These are phyloP conservation scores for Thaumetopoea pityocampa DNA, from an alignment of 1,140 invertebrate species.

Conservation along the genomic window DNA sequence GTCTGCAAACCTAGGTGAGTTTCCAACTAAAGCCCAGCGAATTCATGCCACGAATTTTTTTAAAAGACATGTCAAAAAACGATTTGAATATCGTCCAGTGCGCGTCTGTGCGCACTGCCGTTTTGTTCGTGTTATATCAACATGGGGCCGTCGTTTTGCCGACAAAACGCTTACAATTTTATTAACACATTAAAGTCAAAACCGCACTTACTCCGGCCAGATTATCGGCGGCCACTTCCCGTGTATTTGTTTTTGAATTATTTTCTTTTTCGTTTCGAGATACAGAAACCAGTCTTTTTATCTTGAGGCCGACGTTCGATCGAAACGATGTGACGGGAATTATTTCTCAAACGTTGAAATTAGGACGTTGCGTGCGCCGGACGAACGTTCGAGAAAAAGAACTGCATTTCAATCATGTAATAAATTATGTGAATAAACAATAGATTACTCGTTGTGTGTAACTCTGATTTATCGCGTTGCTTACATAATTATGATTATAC, in stretches of 20 bases:
- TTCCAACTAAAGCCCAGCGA: slow-evolving; percentile 2
- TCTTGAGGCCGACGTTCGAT: slow-evolving; percentile 40
- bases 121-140: slow-evolving; percentile 10
- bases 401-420: slow-evolving; percentile 1
- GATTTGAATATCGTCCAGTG: slow-evolving; percentile 16
- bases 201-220: slow-evolving; percentile 64
- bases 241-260: slow-evolving; percentile 51
- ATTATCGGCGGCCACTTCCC: slow-evolving; percentile 66
- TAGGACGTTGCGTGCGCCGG: slow-evolving; percentile 28
- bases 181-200: slow-evolving; percentile 74
- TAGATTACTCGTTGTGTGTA: no score
- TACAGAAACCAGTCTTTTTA: slow-evolving; percentile 68
- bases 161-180: slow-evolving; percentile 72
- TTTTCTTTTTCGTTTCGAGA: slow-evolving; percentile 51
- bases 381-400: slow-evolving; percentile 1
- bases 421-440: no score
- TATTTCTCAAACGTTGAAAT: slow-evolving; percentile 41
- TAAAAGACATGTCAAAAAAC: no score
- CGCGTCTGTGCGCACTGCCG: slow-evolving; percentile 20
- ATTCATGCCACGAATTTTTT: slow-evolving; percentile 9
- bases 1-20: slow-evolving; percentile 88
- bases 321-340: slow-evolving; percentile 33
- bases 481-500: no score
- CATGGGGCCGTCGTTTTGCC: slow-evolving; percentile 33
- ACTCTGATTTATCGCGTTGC: no score